Conservation (phyloP, 2,797 vertebrate genomes). For the Tadarida brasiliensis region DNA sequence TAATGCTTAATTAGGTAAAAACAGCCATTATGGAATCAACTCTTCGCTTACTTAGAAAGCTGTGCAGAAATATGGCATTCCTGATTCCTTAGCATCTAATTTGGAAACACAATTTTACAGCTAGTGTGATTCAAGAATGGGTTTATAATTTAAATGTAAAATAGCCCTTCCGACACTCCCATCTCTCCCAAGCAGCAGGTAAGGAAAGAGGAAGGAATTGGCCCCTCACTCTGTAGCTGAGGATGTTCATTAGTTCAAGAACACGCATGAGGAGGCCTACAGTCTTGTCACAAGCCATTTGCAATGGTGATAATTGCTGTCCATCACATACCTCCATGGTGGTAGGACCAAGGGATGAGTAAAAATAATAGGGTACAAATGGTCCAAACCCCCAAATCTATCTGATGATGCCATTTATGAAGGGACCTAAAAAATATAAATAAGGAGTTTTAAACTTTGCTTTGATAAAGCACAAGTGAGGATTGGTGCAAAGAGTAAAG, state of each 20-base stretch:
- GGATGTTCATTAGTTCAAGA: background rate
- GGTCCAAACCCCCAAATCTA: background rate
- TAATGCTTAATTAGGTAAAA: conserved; percentile 28
- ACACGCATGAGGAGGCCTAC: background rate
- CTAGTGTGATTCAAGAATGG: background rate
- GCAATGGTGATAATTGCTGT: background rate
- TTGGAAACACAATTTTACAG: conserved; percentile 19
- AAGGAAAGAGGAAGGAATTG: background rate
- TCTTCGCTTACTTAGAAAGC: background rate
- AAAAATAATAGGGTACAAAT: background rate
- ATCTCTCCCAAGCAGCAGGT: background rate
- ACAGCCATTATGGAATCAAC: background rate
- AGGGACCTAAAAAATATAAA: background rate
- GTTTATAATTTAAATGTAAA: background rate
- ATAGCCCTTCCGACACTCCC: background rate
- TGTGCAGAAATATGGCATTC: background rate
- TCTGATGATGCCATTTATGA: background rate
- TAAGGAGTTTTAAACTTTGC: background rate
- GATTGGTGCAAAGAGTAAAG: background rate
- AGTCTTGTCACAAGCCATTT: background rate
- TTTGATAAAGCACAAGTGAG: conserved; percentile 45
- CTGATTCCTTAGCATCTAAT: background rate
- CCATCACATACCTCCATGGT: background rate
- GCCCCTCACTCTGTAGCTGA: background rate
- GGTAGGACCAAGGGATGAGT: background rate